Percentiles rank a stretch among this genome's conserved stretches.
Conservation (phyloP, 2,797 vertebrate species). For the Chiloscyllium punctatum region DNA sequence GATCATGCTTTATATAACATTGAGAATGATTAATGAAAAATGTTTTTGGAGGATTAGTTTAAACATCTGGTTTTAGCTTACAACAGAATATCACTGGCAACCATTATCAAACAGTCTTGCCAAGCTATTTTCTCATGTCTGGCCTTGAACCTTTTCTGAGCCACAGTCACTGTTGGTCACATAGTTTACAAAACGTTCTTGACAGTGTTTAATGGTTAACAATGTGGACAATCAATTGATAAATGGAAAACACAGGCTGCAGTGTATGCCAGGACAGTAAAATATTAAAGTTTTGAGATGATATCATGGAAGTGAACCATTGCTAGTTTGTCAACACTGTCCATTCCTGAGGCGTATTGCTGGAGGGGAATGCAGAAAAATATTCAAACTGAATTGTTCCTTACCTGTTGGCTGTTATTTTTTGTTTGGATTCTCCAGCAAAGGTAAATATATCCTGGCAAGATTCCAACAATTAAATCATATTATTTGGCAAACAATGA, state of each 20-base stretch:
- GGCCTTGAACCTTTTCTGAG: slow-evolving; percentile 17
- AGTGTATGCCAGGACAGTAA: neutral
- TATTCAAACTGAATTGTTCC: neutral
- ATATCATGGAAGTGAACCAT: neutral
- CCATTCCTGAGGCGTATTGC: neutral
- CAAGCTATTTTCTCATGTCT: slow-evolving; percentile 33
- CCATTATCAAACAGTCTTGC: neutral
- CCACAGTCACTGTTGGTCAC: slow-evolving; percentile 17
- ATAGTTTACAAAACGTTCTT: neutral
- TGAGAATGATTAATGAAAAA: slow-evolving; percentile 28
- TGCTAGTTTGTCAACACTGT: neutral
- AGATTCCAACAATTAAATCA: neutral
- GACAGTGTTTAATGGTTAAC: slow-evolving; percentile 21
- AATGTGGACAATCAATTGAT: neutral
- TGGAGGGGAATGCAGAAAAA: neutral
- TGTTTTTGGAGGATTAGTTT: slow-evolving; percentile 29
- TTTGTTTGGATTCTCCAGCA: neutral
- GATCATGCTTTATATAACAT: slow-evolving; percentile 27
- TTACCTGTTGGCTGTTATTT: too few species aligned
- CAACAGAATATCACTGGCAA: slow-evolving; percentile 32
- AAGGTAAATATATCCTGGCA: neutral
- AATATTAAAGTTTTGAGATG: neutral
- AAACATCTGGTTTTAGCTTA: slow-evolving; percentile 29
- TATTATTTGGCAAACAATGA: neutral
- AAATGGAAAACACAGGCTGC: neutral